Conservation (phyloP, 2,888 invertebrate species). For the Cosmia pyralina region DNA sequence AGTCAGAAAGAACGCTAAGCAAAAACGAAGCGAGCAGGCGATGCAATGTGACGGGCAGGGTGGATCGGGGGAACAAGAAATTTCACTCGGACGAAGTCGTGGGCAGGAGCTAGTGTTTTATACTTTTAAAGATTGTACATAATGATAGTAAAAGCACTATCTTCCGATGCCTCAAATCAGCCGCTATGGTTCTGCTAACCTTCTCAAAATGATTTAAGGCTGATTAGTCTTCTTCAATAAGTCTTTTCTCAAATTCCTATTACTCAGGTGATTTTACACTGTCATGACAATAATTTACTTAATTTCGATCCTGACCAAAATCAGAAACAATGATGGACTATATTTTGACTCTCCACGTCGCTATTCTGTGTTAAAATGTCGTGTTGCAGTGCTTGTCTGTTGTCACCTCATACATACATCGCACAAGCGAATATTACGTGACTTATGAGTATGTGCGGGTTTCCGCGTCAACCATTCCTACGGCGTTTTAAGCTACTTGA, state of each 20-base stretch:
- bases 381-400: conserved; percentile 17
- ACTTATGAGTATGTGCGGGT: conserved; percentile 33
- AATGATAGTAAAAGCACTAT: not conserved
- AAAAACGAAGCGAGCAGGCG: too few relatives aligned
- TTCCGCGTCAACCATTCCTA: conserved; percentile 36
- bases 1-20: too few relatives aligned
- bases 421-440: conserved; percentile 42
- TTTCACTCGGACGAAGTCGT: too few relatives aligned
- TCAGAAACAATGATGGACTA: conserved; percentile 6
- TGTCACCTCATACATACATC: conserved; percentile 33
- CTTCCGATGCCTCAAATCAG: not conserved
- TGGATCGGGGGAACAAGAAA: too few relatives aligned
- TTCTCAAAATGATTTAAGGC: not conserved
- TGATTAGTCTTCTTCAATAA: not conserved
- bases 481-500: conserved; percentile 49
- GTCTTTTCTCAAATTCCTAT: not conserved
- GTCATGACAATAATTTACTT: not conserved
- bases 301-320: not conserved
- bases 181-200: not conserved
- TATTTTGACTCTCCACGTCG: not conserved
- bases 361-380: conserved; percentile 22
- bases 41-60: too few relatives aligned
- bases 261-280: too few relatives aligned
- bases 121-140: not conserved
- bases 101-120: too few relatives aligned